Percentiles rank a stretch among this genome's conserved stretches.
These are phyloP conservation scores for Clunio marinus DNA, from an alignment of 2,888 invertebrate genomes.

Conservation along the genomic window DNA sequence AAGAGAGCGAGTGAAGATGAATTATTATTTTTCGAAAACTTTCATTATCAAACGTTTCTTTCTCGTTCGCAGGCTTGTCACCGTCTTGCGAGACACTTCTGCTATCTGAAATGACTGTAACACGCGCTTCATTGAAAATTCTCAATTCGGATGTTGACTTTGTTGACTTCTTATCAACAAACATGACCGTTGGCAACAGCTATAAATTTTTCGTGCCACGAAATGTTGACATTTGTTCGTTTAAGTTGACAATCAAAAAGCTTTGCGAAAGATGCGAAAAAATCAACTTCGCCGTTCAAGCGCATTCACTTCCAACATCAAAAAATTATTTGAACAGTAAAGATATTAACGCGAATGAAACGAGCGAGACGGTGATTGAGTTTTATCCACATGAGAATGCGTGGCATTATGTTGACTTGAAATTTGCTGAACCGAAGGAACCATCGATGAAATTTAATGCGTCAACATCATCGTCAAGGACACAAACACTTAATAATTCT, in stretches of 20 bases:
- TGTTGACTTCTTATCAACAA: conserved; percentile 47
- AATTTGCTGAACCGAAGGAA: conserved; percentile 44
- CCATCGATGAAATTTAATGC: conserved; percentile 20
- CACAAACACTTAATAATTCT: conserved; percentile 1
- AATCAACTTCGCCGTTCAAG: conserved; percentile 53
- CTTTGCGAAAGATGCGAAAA: conserved; percentile 52
- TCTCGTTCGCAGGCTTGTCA: conserved; percentile 60
- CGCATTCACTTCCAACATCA: conserved; percentile 55
- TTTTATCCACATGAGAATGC: conserved; percentile 57
- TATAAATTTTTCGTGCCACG: conserved; percentile 56
- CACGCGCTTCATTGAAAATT: conserved; percentile 50
- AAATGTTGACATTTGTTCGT: conserved; percentile 47
- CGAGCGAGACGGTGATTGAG: conserved; percentile 50
- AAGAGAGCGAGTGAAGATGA: not conserved
- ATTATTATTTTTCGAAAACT: not conserved
- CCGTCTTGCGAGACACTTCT: conserved; percentile 62
- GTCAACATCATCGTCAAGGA: conserved; percentile 1
- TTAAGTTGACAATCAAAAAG: conserved; percentile 47
- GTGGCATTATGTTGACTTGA: conserved; percentile 59
- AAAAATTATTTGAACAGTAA: conserved; percentile 54
- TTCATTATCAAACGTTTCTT: too few relatives aligned
- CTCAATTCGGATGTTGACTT: conserved; percentile 47
- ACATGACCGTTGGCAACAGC: conserved; percentile 44
- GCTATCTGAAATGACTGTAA: conserved; percentile 61
- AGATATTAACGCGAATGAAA: conserved; percentile 53